Conservation (phyloP, 1,140 invertebrate genomes). For the Melitaea cinxia region DNA sequence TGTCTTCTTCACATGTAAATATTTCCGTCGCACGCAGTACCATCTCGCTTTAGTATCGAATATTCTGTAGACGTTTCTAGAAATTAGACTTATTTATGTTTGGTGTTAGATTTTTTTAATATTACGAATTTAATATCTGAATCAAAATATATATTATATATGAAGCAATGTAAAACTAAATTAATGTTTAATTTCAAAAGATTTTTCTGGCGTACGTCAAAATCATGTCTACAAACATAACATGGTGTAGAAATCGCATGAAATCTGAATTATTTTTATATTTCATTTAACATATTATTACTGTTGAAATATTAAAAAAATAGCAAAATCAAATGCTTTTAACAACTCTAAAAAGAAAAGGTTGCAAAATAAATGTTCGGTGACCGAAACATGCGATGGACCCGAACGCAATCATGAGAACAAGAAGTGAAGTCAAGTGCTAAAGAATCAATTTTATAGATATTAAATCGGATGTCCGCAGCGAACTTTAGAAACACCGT, state of each 20-base stretch:
- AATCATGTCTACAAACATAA: too few species aligned
- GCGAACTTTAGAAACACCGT: background rate
- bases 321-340: too few species aligned
- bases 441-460: constrained; percentile 15
- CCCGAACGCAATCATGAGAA: constrained; percentile 1
- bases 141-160: too few species aligned
- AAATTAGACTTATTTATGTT: background rate
- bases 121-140: too few species aligned
- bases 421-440: constrained; percentile 1
- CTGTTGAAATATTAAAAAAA: too few species aligned
- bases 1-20: background rate
- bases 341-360: too few species aligned
- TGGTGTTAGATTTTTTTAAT: background rate
- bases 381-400: constrained; percentile 1
- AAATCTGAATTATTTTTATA: too few species aligned
- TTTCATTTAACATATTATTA: too few species aligned
- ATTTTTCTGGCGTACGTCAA: too few species aligned
- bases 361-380: background rate
- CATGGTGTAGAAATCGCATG: too few species aligned
- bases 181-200: too few species aligned
- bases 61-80: background rate
- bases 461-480: background rate
- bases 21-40: background rate
- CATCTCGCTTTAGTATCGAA: background rate
- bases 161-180: too few species aligned